Evolutionary conservation across 2,113 vertebrate species (phyloP), one percentile per base, ranked within the genome.

Genomic region (Xenus cinereus): DNA sequence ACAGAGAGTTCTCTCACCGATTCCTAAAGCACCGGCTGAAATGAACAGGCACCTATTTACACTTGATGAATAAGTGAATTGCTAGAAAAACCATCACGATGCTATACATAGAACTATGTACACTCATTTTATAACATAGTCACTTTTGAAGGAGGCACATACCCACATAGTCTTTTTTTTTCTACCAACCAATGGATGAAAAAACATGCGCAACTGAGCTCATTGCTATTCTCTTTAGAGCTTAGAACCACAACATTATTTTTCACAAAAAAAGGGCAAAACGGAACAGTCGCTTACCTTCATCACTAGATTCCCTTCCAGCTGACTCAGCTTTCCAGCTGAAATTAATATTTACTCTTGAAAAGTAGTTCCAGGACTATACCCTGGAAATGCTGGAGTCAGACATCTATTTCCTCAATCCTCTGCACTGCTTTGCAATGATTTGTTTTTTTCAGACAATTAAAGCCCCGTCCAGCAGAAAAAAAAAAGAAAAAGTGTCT

Each of bases 31-130:
- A 39, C 46, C 0, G 2, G 77, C 84, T 64, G 68, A 92, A 92
- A 79, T 7, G 64, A 93, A 92, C 90, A 92, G 67, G 62, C 62
- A 92, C 53, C 77, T 73, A 95, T 85, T 95, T 95, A 83, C 84
- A 79, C 84, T 66, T 32, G 77, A 83, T 82, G 94, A 96, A 95
- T 85, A 93, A 89, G 90, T 84, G 94, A 85, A 85, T 19, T 56
- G 41, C 77, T n/a, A 89, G 91, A 80, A 82, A 92, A 95, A 82
- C 3, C 43, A 95, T 84, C 50, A 16, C 8, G 53, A 72, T 92
- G 74, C 89, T 95, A 85, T 39, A 94, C 84, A 95, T 78, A 96
- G 71, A 95, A 76, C 63, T 73, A 27, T 4, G 33, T 41, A 63
- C 78, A 37, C 12, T 46, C 67, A 43, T 67, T 35, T 41, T 51